phyloP scores from a whole-genome alignment of 2,888 invertebrate species.

The Scaptomyza caliginosa region DNA sequence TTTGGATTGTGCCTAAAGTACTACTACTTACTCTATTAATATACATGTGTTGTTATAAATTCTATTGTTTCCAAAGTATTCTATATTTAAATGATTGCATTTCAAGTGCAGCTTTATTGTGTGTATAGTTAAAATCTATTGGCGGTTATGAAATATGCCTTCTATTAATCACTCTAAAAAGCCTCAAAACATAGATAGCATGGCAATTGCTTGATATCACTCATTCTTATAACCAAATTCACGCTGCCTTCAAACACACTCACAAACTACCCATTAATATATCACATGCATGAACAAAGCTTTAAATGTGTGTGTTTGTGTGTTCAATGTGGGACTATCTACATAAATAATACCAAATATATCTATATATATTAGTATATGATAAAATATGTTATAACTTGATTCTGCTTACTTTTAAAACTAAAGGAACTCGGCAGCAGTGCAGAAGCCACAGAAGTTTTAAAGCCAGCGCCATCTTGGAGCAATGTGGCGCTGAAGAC shows the following conservation, averaged over 20 bases:
- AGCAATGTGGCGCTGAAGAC: constrained; percentile 82
- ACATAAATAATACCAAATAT: not conserved
- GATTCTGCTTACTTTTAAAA: not conserved
- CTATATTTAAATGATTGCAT: constrained; percentile 11
- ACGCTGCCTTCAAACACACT: constrained; percentile 33
- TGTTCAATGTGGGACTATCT: not conserved
- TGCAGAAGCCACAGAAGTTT: constrained; percentile 82
- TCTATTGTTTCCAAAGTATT: constrained; percentile 9
- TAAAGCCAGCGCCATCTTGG: constrained; percentile 87
- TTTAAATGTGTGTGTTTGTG: constrained; percentile 56
- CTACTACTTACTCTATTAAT: constrained; percentile 1
- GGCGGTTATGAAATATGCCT: not conserved
- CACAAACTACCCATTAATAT: not conserved
- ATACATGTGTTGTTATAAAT: not conserved
- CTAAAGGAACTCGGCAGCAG: constrained; percentile 82
- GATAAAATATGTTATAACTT: not conserved
- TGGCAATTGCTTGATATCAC: constrained; percentile 26
- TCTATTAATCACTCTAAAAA: constrained; percentile 1
- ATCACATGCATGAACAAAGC: constrained; percentile 45
- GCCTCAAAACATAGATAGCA: constrained; percentile 21
- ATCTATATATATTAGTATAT: not conserved
- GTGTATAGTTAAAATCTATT: constrained; percentile 6
- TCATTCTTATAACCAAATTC: constrained; percentile 2
- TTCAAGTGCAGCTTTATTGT: constrained; percentile 7
- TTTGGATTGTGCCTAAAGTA: constrained; percentile 13